A percentile compares a stretch with the other conserved stretches of the same genome.
Evolutionary conservation across 2,888 invertebrate genomes (phyloP).

Genomic region (Dioctria linearis): DNA sequence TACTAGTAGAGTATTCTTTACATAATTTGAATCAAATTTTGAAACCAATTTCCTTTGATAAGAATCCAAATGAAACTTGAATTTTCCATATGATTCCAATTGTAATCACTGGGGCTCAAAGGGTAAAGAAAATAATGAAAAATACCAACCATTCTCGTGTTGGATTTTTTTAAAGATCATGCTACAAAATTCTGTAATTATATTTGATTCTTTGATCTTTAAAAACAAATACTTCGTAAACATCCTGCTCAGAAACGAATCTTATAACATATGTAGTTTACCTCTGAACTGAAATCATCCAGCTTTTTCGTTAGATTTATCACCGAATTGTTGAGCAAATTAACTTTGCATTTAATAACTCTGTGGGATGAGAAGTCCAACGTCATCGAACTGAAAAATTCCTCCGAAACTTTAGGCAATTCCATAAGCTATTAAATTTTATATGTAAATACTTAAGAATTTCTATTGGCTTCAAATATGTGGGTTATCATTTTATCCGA

Average conservation of each 20-base stretch:
- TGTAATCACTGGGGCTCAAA: too few species aligned
- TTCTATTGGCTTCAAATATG: slow-evolving; percentile 51
- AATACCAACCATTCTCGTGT: slow-evolving; percentile 66
- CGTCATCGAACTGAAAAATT: slow-evolving; percentile 63
- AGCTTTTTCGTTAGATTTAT: slow-evolving; percentile 65
- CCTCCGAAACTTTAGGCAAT: not conserved
- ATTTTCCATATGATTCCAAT: too few species aligned
- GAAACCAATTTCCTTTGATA: too few species aligned
- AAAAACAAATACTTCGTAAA: not conserved
- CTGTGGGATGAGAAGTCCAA: slow-evolving; percentile 69
- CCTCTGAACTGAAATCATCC: slow-evolving; percentile 66
- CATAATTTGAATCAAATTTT: too few species aligned
- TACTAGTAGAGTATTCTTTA: too few species aligned
- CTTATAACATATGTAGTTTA: slow-evolving; percentile 50
- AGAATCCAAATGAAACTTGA: too few species aligned
- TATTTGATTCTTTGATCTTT: slow-evolving; percentile 66
- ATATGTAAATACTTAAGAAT: slow-evolving; percentile 16
- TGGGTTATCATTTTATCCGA: slow-evolving; percentile 63
- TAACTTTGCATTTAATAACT: slow-evolving; percentile 68
- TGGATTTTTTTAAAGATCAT: slow-evolving; percentile 68
- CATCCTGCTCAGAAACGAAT: not conserved
- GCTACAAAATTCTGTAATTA: slow-evolving; percentile 66
- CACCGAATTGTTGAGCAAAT: slow-evolving; percentile 64
- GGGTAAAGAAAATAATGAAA: not conserved
- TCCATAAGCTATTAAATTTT: too few species aligned